phyloP scores from a whole-genome alignment of 64 coral and sea anemone species.

The Montipora cactus region DNA sequence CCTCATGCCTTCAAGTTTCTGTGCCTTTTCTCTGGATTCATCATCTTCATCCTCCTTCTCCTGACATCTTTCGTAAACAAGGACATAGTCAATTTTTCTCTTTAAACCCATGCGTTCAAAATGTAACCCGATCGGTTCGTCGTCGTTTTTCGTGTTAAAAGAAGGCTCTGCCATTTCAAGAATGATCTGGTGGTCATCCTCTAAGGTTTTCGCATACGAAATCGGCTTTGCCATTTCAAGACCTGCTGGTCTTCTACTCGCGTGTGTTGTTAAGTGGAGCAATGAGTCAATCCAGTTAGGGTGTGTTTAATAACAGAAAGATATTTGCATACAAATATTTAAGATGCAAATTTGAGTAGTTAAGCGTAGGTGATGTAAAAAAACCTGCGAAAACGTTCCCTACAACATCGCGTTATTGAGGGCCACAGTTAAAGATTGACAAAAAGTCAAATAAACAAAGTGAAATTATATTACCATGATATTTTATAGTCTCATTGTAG shows the following conservation, averaged over 20 bases:
- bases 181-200: constrained; percentile 37
- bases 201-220: background rate
- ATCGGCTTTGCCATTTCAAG: constrained; percentile 37
- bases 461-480: background rate
- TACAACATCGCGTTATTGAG: too few relatives aligned
- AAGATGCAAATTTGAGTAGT: background rate
- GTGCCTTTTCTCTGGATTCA: constrained; percentile 8
- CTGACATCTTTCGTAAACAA: constrained; percentile 52
- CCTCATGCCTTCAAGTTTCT: constrained; percentile 55
- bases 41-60: constrained; percentile 67
- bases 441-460: background rate
- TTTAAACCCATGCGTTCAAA: constrained; percentile 43
- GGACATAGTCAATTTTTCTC: constrained; percentile 58
- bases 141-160: background rate
- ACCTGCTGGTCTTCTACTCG: background rate
- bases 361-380: background rate
- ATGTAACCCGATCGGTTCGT: constrained; percentile 21
- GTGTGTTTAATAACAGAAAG: background rate
- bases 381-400: background rate
- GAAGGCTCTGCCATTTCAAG: constrained; percentile 60
- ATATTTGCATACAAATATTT: constrained; percentile 19
- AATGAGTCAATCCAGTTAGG: background rate
- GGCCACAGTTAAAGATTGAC: background rate
- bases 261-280: background rate
- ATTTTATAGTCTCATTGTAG: background rate